Evolutionary conservation across 2,113 vertebrate species (phyloP).

Genomic region (Pitta sordida): DNA sequence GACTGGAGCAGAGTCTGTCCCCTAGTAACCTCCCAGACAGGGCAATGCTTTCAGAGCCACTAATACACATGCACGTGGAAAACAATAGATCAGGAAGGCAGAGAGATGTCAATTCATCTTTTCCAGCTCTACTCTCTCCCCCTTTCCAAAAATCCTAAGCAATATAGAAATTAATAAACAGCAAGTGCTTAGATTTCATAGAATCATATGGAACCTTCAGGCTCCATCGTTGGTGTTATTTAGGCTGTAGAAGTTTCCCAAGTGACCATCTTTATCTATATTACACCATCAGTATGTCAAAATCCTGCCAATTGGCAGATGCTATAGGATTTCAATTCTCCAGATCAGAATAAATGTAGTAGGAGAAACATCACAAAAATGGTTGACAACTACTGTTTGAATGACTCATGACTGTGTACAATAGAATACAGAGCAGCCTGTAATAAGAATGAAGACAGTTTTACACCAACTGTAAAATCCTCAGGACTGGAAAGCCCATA

Average conservation of each 20-base stretch:
- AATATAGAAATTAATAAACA: background rate
- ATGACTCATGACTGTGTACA: background rate
- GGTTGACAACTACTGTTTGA: background rate
- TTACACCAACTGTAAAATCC: background rate
- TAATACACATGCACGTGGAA: background rate
- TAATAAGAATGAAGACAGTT: background rate
- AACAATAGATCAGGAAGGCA: background rate
- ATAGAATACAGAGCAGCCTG: background rate
- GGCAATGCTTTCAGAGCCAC: background rate
- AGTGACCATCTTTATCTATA: background rate
- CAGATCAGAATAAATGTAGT: background rate
- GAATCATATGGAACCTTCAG: background rate
- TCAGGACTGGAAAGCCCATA: background rate
- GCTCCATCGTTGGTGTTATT: background rate
- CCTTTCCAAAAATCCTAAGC: background rate
- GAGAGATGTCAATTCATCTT: background rate
- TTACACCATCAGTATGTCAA: background rate
- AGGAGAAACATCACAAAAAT: background rate
- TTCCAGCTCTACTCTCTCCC: background rate
- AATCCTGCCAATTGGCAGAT: background rate
- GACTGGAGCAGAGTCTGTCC: background rate
- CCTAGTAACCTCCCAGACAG: background rate
- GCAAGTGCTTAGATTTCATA: background rate
- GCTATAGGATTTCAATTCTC: background rate
- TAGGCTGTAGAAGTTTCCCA: background rate